Evolutionary conservation across 2,113 vertebrate genomes (phyloP), one percentile per base, ranked within the genome.

Genomic region (Phylloscopus trochiloides): DNA sequence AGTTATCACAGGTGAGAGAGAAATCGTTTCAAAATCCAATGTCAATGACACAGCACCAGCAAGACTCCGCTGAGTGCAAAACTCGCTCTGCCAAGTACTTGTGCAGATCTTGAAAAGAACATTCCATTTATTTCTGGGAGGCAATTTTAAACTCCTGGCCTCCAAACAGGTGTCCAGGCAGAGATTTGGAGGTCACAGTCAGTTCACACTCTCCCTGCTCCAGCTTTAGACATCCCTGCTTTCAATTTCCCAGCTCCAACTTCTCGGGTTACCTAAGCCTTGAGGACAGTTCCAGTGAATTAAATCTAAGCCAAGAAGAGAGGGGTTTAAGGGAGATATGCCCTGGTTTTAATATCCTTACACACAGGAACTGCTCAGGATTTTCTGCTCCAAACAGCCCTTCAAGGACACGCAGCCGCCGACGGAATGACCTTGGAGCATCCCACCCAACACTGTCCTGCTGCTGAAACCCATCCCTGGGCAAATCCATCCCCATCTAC

Each of bases 351-450:
- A 92, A 95, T 94, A 63, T 32, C 66, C 82, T 94, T 88, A 93
- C 62, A 88, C 31, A 6, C 22, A 70, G 81, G 70, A 95, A 84
- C 19, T 0, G 19, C 91, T 94, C 32, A 52, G 2, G 4, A 88
- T 96, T 90, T 92, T 67, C 94, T 88, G 86, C 91, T 91, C 80
- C 85, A 34, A 94, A 73, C 4, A 89, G 73, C 48, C 61, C 66
- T 74, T 79, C 77, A 29, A 62, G 67, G 94, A 55, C 21, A 70
- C 0, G 0, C 31, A 34, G 29, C 4, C 3, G 10, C 86, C 4
- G 2, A 29, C 0, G 0, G 36, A 88, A 57, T 40, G 85, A 94
- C 90, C 88, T 77, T 54, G 38, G 45, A 66, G 54, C 19, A 20
- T 47, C 36, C n/a, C 78, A 57, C 85, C 87, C 34, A 32, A 38